Evolutionary conservation across 1,140 invertebrate species (phyloP), one percentile per base, ranked within the genome.

Genomic region (Dreissena rostriformis): DNA sequence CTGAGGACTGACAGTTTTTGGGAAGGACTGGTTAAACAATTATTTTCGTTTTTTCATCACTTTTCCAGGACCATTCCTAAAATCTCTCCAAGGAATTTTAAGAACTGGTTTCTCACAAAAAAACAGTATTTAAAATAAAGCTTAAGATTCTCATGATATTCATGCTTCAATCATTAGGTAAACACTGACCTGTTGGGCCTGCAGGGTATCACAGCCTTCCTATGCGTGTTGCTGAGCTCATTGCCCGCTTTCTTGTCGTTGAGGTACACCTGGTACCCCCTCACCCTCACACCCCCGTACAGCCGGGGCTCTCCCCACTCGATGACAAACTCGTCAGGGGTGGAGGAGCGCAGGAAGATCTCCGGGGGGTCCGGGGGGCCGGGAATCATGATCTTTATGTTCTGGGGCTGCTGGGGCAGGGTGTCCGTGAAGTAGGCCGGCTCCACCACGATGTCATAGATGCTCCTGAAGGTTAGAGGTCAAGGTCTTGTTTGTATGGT

Each of bases 181-280:
- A 39, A 8, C 39, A 39, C 39, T 39, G 83, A 93, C 92, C 89
- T 92, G 83, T 93, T 93, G 28, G 91, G 89, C 80, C 91, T 89
- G 71, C 92, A 92, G 4, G 93, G 93, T 52, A 94, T 88, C 19
- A 92, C 91, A 70, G 92, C 93, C 82, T 93, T 93, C 63, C 90
- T 89, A 68, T 93, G 91, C 10, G 88, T 88, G 66, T 82, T 85
- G 78, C 87, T 92, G 26, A 94, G 85, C 82, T 90, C 89, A 87
- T 90, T 91, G 14, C 93, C 93, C 51, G 90, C 90, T 78, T 93
- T 93, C 86, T 92, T 93, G 68, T 92, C 93, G 88, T 93, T 93
- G 79, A 94, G 71, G 74, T 89, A 93, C 39, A 93, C 90, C 88
- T 93, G 93, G 80, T 93, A 94, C 55, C 92, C 93, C 78, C 90